phyloP scores from a whole-genome alignment of 2,113 vertebrate species.

The Pteropus alecto region DNA sequence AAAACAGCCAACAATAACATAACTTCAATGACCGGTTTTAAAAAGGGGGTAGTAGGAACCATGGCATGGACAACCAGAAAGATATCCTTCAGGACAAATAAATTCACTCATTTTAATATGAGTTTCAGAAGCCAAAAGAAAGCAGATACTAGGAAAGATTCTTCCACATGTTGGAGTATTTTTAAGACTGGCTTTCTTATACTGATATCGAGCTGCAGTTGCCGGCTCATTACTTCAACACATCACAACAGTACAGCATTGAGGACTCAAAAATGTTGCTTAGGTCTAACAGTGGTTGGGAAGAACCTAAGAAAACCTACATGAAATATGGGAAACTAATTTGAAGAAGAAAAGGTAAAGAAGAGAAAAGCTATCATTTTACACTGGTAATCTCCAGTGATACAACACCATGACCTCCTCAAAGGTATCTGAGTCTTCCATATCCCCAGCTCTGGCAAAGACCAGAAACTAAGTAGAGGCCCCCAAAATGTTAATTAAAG shows the following conservation, averaged over 20 bases:
- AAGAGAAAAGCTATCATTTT: not conserved
- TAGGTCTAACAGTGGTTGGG: not conserved
- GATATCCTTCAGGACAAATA: constrained; percentile 9
- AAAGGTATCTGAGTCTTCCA: not conserved
- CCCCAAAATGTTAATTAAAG: not conserved
- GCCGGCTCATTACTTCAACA: not conserved
- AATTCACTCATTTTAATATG: not conserved
- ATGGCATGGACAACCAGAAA: not conserved
- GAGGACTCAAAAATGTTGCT: not conserved
- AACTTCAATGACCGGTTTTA: not conserved
- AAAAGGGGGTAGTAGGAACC: not conserved
- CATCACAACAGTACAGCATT: not conserved
- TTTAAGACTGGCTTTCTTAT: not conserved
- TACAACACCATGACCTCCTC: not conserved
- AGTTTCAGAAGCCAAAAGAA: not conserved
- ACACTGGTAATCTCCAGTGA: not conserved
- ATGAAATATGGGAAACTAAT: not conserved
- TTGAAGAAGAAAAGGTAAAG: not conserved
- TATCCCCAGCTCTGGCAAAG: not conserved
- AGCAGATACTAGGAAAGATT: not conserved
- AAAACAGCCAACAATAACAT: not conserved
- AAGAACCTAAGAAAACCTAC: not conserved
- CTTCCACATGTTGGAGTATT: not conserved
- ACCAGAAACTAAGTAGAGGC: not conserved
- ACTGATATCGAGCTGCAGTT: not conserved